Base-by-base conservation (phyloP, 2,113 vertebrate genomes). In the Coregonus clupeaformis region DNA sequence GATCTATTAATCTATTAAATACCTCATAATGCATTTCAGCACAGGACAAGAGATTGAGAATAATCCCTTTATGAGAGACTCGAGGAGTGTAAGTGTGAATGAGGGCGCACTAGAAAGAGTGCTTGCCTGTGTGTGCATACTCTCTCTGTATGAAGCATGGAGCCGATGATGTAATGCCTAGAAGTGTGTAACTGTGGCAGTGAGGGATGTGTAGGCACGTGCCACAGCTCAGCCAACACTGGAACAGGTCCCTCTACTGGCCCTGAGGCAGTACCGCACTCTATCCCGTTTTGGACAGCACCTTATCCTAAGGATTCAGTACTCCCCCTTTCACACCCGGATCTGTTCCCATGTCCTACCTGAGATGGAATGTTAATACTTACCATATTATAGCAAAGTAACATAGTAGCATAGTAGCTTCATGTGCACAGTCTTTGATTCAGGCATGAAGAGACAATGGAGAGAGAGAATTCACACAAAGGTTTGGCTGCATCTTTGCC, bases 111-210 rank as follows among this genome's bases (percentile, higher is more conserved):
- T 18, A 32, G 27, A n/a, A 7, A 32, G 27, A 45, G 47, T 71
- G 71, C 22, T 0, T 72, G 55, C 9, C 42, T 72, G 75, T 32
- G 65, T 30, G 66, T 25, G 27, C 6, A 67, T 22, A 77, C 29
- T 13, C 16, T 6, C 29, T 32, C 71, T 72, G 27, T 72, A 75
- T 75, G 77, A 75, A 77, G 77, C 77, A 72, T 78, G 83, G 83
- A 72, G 79, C 75, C 83, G 79, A 84, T 88, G 86, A 88, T 86
- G 86, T 88, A 88, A 88, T 88, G 84, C 84, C 60, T 76, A 73
- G 83, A 64, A 75, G 83, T 85, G 83, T 79, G 79, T 79, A 78
- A 80, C 77, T 86, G 77, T 86, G 74, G 74, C 73, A 75, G 74
- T 69, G 81, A 64, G 78, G 79, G 79, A 69, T 78, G 84, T 86